These are phyloP conservation scores for Oenanthe oenanthe DNA, from an alignment of 2,113 vertebrate species.

Conservation along the genomic window DNA sequence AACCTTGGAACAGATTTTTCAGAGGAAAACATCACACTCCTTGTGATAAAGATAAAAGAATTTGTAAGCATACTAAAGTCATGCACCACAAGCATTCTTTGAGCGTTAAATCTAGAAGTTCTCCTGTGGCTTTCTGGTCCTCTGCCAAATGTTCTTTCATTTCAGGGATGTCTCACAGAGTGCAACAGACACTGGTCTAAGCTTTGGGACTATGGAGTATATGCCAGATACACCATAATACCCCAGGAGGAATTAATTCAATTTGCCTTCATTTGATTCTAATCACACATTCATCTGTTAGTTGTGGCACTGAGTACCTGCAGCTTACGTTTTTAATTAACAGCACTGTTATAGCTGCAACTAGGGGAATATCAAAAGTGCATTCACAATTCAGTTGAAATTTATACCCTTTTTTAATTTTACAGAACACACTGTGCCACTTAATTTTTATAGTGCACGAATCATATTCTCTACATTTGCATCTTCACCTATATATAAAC, in stretches of 20 bases:
- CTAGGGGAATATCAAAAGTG: slow-evolving; percentile 33
- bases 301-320: neutral
- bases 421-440: neutral
- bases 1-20: neutral
- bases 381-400: slow-evolving; percentile 4
- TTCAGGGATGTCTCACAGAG: neutral
- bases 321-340: slow-evolving; percentile 51
- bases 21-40: neutral
- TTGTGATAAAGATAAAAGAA: neutral
- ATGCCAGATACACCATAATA: neutral
- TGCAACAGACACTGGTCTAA: neutral
- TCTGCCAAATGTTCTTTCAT: neutral
- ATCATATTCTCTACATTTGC: neutral
- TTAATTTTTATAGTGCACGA: neutral
- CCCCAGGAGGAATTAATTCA: slow-evolving; percentile 46
- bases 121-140: neutral
- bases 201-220: neutral
- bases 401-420: neutral
- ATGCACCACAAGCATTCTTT: neutral
- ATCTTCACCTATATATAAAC: neutral
- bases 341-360: neutral
- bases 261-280: slow-evolving; percentile 48
- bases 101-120: neutral
- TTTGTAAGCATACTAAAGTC: neutral
- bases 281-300: slow-evolving; percentile 56